Conservation (phyloP, 2,888 invertebrate genomes). For the Theretra japonica region DNA sequence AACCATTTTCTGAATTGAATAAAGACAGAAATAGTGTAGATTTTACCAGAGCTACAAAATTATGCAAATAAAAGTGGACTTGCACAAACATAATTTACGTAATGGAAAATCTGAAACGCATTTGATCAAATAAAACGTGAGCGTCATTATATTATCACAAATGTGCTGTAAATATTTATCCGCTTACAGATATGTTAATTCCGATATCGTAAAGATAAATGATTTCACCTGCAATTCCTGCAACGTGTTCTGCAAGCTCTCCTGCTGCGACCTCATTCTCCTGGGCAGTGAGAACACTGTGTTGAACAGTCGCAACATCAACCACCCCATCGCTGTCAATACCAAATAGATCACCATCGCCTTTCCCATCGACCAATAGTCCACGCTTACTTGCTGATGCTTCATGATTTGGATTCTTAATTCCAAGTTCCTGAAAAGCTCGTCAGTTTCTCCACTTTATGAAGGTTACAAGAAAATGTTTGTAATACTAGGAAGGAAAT, state of each 20-base stretch:
- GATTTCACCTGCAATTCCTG: conserved; percentile 75
- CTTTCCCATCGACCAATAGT: conserved; percentile 87
- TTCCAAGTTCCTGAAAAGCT: not conserved
- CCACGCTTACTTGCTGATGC: conserved; percentile 87
- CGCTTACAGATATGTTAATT: not conserved
- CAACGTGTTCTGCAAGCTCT: conserved; percentile 77
- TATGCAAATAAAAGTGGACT: not conserved
- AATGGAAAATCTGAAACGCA: not conserved
- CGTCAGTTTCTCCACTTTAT: not conserved
- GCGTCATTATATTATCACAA: not conserved
- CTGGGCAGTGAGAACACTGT: conserved; percentile 87
- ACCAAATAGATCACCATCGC: conserved; percentile 86
- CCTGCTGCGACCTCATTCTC: conserved; percentile 83
- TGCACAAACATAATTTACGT: not conserved
- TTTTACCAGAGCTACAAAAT: too few species aligned
- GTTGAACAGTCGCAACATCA: conserved; percentile 87
- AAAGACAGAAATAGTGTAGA: too few species aligned
- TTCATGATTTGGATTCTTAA: conserved; percentile 74
- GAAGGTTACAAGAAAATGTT: not conserved
- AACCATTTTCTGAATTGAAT: too few species aligned
- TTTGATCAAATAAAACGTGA: not conserved
- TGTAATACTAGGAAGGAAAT: conserved; percentile 11
- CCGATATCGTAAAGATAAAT: too few species aligned
- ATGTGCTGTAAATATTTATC: not conserved
- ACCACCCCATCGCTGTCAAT: conserved; percentile 86